These are phyloP conservation scores for Motacilla alba DNA, from an alignment of 2,113 vertebrate species.

Conservation along the genomic window DNA sequence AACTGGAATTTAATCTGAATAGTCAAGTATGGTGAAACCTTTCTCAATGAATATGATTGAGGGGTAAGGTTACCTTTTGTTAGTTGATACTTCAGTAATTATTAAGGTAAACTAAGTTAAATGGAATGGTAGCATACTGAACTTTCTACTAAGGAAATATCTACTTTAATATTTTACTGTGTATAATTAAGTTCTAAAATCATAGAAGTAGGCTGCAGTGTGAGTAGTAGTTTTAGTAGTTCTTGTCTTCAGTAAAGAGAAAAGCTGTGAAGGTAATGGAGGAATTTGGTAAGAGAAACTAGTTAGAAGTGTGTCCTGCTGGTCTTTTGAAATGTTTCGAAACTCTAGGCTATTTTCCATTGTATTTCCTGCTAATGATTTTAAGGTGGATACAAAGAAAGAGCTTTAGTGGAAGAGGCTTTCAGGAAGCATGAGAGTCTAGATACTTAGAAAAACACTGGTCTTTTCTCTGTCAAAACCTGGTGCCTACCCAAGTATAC, in stretches of 20 bases:
- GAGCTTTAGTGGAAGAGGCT: background rate
- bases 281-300: background rate
- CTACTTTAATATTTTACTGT: background rate
- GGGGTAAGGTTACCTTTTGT: background rate
- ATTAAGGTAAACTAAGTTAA: background rate
- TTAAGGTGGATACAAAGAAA: background rate
- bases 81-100: background rate
- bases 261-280: background rate
- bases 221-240: background rate
- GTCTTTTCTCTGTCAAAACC: background rate
- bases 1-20: background rate
- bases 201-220: background rate
- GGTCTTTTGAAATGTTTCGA: background rate
- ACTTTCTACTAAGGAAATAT: background rate
- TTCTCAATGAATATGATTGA: background rate
- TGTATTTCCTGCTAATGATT: background rate
- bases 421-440: background rate
- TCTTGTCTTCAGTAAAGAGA: background rate
- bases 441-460: background rate
- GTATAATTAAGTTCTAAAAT: background rate
- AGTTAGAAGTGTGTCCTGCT: background rate
- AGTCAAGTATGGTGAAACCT: background rate
- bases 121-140: background rate
- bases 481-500: background rate
- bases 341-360: background rate